Base-by-base conservation (phyloP, 1,140 invertebrate species). In the Acromyrmex charruanus region DNA sequence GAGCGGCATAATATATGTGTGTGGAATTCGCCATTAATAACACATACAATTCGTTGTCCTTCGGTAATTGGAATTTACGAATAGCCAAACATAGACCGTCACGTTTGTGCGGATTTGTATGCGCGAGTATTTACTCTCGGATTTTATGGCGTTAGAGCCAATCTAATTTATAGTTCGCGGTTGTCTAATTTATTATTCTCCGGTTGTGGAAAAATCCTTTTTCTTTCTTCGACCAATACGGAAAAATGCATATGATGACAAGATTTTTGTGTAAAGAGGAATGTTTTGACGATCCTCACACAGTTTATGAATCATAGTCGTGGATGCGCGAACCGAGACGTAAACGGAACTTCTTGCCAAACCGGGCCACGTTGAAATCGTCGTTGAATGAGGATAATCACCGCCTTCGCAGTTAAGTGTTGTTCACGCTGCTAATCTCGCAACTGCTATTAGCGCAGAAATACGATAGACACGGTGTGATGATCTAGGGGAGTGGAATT, bases 311-410 rank as follows among this genome's bases (percentile, higher is more conserved):
- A 71, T 89, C 86, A 87, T 21, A n/a, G 61, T 44, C 72, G 2
- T 69, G 86, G 12, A 69, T 28, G 35, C 14, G 35, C 18, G 31
- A 55, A 12, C n/a, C 44, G 77, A 51, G 49, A 39, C 86, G 55
- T 49, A 84, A 65, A 88, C 84, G 51, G 81, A 66, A 75, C 65
- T 75, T 16, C 28, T 68, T 18, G 61, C 63, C 87, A 61, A 75
- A 77, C 53, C 85, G 77, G 80, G 74, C 58, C 51, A 77, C 68
- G 55, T 69, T 61, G 69, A 39, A 77, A 71, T 81, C 68, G 63
- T 85, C 51, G 59, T 79, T 87, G 14, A 39, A 39, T 69, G 77
- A 81, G 71, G 71, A 89, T 89, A 89, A 89, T 89, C 75, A 49
- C 71, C 82, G 51, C 68, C 87, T 89, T 59, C 31, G 51, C 71